These are phyloP conservation scores for Nycteola revayana DNA, from an alignment of 2,888 invertebrate genomes.

Conservation along the genomic window DNA sequence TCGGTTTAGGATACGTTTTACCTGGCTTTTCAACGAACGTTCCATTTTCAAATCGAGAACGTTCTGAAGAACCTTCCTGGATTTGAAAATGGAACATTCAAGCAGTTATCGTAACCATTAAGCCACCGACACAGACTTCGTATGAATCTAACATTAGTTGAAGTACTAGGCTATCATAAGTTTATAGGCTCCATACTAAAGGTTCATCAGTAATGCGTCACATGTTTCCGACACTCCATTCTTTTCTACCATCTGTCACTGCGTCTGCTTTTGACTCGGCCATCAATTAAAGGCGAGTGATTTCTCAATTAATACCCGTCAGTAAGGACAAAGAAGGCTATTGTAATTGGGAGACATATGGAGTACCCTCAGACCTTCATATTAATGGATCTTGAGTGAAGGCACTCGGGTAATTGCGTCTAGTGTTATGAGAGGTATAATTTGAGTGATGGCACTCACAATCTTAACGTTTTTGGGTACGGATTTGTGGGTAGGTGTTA, in stretches of 20 bases:
- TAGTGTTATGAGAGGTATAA: constrained; percentile 14
- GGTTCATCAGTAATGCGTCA: constrained; percentile 6
- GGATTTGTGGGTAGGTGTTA: neutral
- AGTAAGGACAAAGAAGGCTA: constrained; percentile 49
- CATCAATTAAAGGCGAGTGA: constrained; percentile 48
- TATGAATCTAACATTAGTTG: neutral
- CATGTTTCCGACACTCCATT: constrained; percentile 5
- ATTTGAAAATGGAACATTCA: too few species aligned
- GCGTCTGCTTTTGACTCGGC: constrained; percentile 36
- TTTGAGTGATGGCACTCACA: neutral
- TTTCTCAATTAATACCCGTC: constrained; percentile 64
- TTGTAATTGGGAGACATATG: constrained; percentile 55
- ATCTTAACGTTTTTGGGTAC: neutral
- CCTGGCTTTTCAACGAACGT: too few species aligned
- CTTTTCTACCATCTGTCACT: constrained; percentile 36
- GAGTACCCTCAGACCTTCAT: constrained; percentile 46
- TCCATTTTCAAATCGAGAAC: too few species aligned
- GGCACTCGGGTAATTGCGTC: constrained; percentile 34
- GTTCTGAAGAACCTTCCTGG: too few species aligned
- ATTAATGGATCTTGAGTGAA: constrained; percentile 56
- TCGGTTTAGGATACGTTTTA: too few species aligned
- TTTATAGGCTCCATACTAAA: too few species aligned
- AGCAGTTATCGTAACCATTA: too few species aligned
- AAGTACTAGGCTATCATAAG: too few species aligned
- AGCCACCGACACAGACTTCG: neutral